Percentiles rank a stretch among this genome's conserved stretches.
Conservation (phyloP, 2,888 invertebrate genomes). For the Aphodius sticticus region DNA sequence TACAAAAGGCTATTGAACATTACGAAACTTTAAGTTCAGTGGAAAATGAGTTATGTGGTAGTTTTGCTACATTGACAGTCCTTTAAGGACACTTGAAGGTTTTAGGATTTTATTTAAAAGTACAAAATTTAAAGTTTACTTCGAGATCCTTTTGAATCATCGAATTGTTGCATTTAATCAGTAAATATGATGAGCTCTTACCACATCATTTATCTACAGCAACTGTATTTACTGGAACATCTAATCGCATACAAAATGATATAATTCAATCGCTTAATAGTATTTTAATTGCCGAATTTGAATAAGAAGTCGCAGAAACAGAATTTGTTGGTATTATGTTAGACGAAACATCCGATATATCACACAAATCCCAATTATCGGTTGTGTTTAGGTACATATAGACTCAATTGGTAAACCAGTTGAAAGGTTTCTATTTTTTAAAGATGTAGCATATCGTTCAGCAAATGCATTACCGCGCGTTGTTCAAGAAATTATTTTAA, state of each 20-base stretch:
- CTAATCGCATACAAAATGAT: slow-evolving; percentile 27
- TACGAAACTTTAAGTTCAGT: too few relatives aligned
- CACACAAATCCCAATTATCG: slow-evolving; percentile 5
- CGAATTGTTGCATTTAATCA: too few relatives aligned
- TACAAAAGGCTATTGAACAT: too few relatives aligned
- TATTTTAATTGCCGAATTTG: not conserved
- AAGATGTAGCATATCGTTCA: slow-evolving; percentile 10
- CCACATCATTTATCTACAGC: not conserved
- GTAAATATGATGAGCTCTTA: slow-evolving; percentile 8
- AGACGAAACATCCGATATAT: not conserved
- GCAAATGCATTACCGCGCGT: not conserved
- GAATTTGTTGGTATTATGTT: not conserved
- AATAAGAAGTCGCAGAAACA: not conserved
- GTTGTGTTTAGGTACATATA: slow-evolving; percentile 9
- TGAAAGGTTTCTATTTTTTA: not conserved
- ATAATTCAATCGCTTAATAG: slow-evolving; percentile 17
- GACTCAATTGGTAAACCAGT: not conserved
- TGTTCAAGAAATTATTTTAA: not conserved
- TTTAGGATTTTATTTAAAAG: too few relatives aligned
- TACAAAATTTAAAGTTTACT: too few relatives aligned
- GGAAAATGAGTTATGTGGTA: too few relatives aligned
- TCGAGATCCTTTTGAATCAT: too few relatives aligned
- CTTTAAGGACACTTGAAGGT: too few relatives aligned
- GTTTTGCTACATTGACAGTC: too few relatives aligned
- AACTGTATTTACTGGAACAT: slow-evolving; percentile 20